Evolutionary conservation across 2,888 invertebrate genomes (phyloP).

Genomic region (Drosophila fulvimacula): DNA sequence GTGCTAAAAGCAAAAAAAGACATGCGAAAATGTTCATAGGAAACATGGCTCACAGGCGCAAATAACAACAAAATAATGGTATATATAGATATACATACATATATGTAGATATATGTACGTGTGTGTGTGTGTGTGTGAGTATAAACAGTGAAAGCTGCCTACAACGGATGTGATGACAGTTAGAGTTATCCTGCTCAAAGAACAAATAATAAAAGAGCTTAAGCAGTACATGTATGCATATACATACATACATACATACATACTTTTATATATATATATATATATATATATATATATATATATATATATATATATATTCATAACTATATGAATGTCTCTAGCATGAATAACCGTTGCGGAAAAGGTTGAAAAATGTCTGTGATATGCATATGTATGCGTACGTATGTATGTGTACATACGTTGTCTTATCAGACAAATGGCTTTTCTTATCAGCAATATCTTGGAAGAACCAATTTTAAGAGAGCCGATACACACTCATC

Average conservation of each 20-base stretch:
- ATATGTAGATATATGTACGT: background rate
- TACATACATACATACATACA: too few relatives aligned
- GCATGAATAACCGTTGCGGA: conserved; percentile 63
- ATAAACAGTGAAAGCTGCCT: conserved; percentile 2
- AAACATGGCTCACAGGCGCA: conserved; percentile 42
- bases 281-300: too few relatives aligned
- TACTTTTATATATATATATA: background rate
- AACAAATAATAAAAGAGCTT: background rate
- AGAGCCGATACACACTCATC: conserved; percentile 10
- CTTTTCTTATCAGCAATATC: conserved; percentile 67
- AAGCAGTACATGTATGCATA: background rate
- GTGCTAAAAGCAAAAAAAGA: conserved; percentile 37
- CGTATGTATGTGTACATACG: conserved; percentile 17
- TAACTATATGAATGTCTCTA: conserved; percentile 20
- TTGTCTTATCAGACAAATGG: conserved; percentile 60
- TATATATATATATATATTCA: background rate
- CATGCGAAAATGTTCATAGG: conserved; percentile 43
- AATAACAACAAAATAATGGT: conserved; percentile 27
- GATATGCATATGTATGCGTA: conserved; percentile 43
- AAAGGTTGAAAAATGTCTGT: conserved; percentile 40
- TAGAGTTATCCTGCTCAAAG: conserved; percentile 3
- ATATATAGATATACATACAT: too few relatives aligned
- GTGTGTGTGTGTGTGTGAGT: background rate
- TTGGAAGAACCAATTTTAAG: conserved; percentile 56
- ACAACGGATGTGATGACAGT: conserved; percentile 7